phyloP scores from a whole-genome alignment of 2,888 invertebrate species.

The Protonemura montana region DNA sequence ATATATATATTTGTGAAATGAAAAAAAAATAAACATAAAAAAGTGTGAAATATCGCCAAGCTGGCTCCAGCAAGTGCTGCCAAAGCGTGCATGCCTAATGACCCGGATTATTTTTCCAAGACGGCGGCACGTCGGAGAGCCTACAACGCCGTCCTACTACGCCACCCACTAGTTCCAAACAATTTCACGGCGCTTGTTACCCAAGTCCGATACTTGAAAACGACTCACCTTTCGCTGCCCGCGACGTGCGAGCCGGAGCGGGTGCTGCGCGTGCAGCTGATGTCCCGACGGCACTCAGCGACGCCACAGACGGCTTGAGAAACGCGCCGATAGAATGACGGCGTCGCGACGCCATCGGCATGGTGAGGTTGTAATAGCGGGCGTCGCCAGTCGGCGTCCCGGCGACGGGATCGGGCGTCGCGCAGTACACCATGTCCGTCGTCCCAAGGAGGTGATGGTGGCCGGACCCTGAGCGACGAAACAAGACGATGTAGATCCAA shows the following conservation, averaged over 20 bases:
- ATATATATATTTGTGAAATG: too few relatives aligned
- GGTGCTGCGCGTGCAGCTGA: not conserved
- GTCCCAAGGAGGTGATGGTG: slow-evolving; percentile 58
- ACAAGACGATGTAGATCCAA: slow-evolving; percentile 46
- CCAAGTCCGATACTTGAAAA: too few relatives aligned
- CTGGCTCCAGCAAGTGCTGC: too few relatives aligned
- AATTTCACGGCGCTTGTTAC: too few relatives aligned
- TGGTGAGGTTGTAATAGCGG: slow-evolving; percentile 63
- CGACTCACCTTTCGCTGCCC: not conserved
- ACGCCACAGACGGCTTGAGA: slow-evolving; percentile 53
- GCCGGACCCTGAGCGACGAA: slow-evolving; percentile 55
- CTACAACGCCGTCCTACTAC: too few relatives aligned
- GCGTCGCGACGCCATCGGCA: slow-evolving; percentile 60
- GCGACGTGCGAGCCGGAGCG: not conserved
- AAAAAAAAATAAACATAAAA: too few relatives aligned
- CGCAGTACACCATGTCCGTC: slow-evolving; percentile 70
- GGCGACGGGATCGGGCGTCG: slow-evolving; percentile 42
- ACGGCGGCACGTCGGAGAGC: too few relatives aligned
- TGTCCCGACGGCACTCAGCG: not conserved
- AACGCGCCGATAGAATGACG: slow-evolving; percentile 76
- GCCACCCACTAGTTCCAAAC: too few relatives aligned
- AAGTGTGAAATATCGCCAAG: too few relatives aligned
- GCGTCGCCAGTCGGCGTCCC: slow-evolving; percentile 57
- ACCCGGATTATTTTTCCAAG: too few relatives aligned
- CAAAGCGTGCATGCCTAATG: too few relatives aligned